Base-by-base conservation (phyloP, 1,140 invertebrate species). In the Geopemphigus sp. region DNA sequence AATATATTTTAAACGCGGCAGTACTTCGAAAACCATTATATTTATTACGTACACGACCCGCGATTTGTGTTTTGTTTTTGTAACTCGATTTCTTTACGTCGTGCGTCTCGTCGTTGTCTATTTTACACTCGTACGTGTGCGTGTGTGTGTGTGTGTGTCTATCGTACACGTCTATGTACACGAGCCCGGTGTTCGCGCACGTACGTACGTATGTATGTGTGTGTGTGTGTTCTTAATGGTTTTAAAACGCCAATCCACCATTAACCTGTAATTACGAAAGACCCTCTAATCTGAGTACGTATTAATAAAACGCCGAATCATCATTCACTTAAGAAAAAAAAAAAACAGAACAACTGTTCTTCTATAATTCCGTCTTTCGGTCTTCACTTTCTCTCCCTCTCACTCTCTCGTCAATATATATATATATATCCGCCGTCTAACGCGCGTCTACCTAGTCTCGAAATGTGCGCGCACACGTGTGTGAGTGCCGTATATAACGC, bases 221-320 rank as follows among this genome's bases (percentile, higher is more conserved):
- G 50, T 22, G 70, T 32, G 26, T 73, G 70, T 22, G 70, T 73
- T n/a, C 45, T 72, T 72, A 72, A 72, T 72, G 68, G 68, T 72
- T 72, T 72, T 72, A 72, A 72, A 72, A 72, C 68, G 47, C 68
- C 68, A 54, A 72, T 72, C 68, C 68, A 54, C 68, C 68, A 72
- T 72, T 45, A 72, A 72, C 68, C 68, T 72, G 68, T 72, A 72
- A 72, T 72, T 72, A 72, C 50, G 68, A 72, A 54, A 72, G 68
- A 72, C 68, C 68, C 50, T 72, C 47, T 72, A 72, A 72, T 72
- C 68, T 72, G 68, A 72, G 68, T 72, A 54, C 54, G 50, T 72
- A 54, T 72, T 72, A 54, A 53, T 29, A 72, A 72, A 72, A 72
- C 68, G 68, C 68, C 24, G 68, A 72, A 72, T 72, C 68, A 72